phyloP scores from a whole-genome alignment of 2,113 vertebrate species.

The Amblyornis subalaris region DNA sequence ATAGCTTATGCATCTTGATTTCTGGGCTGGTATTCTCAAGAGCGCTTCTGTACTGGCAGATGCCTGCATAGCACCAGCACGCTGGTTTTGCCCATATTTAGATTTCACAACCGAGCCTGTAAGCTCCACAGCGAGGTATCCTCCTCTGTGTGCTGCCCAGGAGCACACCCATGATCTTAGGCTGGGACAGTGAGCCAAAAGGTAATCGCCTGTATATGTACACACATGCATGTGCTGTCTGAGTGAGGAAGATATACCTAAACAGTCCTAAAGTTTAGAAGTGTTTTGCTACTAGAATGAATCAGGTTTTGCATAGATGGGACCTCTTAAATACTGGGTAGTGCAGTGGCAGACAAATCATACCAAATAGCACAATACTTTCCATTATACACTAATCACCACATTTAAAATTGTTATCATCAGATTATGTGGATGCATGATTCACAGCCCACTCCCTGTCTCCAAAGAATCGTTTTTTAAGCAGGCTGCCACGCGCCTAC shows the following conservation, averaged over 20 bases:
- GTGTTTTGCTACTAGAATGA: not conserved
- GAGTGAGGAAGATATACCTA: not conserved
- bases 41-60: not conserved
- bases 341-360: constrained; percentile 33
- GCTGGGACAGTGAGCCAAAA: not conserved
- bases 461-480: constrained; percentile 75
- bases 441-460: constrained; percentile 73
- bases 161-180: not conserved
- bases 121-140: not conserved
- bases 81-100: not conserved
- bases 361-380: constrained; percentile 61
- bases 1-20: not conserved
- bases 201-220: not conserved
- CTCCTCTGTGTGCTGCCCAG: not conserved
- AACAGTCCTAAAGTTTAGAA: not conserved
- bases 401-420: constrained; percentile 71
- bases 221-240: not conserved
- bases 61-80: not conserved
- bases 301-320: not conserved
- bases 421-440: constrained; percentile 72
- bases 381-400: constrained; percentile 68
- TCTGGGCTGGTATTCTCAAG: not conserved
- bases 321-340: not conserved
- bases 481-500: constrained; percentile 91
- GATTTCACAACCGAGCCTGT: not conserved